Base-by-base conservation (phyloP, 2,797 vertebrate species). In the Gallinago nigripennis region DNA sequence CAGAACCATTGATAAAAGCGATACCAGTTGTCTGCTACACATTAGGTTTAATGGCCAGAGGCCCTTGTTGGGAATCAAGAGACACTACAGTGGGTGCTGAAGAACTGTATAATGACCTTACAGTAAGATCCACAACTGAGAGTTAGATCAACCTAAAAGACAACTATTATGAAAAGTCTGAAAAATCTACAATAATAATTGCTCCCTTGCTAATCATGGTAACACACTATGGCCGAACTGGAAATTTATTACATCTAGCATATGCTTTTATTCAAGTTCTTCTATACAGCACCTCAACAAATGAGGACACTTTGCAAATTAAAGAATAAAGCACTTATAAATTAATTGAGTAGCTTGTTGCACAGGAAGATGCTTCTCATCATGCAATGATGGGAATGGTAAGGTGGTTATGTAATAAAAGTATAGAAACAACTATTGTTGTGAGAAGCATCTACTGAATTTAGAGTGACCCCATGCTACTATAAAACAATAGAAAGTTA, bases 81-180 rank as follows among this genome's bases (percentile, higher is more conserved):
- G 27, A 8, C 8, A 4, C 14, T 14, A 30, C 0, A 46, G n/a
- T 9, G 3, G 16, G 16, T 43, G 35, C 45, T 86, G 58, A 64
- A 69, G 64, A 11, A 3, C 45, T 39, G 5, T 5, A 8, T 0
- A 13, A 12, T 5, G 16, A 37, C 64, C 50, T 60, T 33, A 48
- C 13, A 35, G 4, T 2, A 43, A 33, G 20, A 60, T 31, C 4
- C 30, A 43, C 35, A 16, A 14, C 0, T 18, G 9, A 63, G 11
- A 60, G 16, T 11, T 27, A 48, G 31, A 9, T 5, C 3, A 5
- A 64, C 6, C 11, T 30, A 15, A 27, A 46, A 25, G 30, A 61
- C 6, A 77, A 11, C 10, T 16, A 21, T 7, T 6, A 14, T 3
- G 7, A 11, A 7, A 56, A 64, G 4, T 6, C 39, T 60, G 7